Base-by-base conservation (phyloP, 2,888 invertebrate genomes). In the Diarsia brunnea region DNA sequence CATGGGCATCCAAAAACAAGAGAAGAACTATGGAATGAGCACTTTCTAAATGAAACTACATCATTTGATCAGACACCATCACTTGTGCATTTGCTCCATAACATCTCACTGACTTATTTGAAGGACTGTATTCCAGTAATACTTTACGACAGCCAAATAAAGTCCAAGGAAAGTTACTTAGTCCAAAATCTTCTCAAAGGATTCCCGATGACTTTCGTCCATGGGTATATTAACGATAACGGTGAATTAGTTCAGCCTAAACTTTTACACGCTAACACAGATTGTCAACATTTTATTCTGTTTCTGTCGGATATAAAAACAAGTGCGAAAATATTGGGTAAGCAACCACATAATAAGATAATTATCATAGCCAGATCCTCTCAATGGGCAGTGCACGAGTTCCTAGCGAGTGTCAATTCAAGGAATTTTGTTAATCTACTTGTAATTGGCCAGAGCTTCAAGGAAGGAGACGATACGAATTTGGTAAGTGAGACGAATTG, bases 371-470 rank as follows among this genome's bases (percentile, higher is more conserved):
- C 98, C 0, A 96, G 97, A 86, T 98, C 98, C 3, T 97, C 98
- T 0, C 98, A 98, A 88, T 98, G 98, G 98, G 97, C 97, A 45
- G 97, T 98, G 1, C 97, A 97, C 75, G 98, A 98, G 88, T 98
- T 98, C 93, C 91, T 98, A 27, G 93, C 97, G 0, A 97, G 97
- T 38, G 95, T 97, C 68, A 79, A 94, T 4, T 97, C 98, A 0
- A 97, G 97, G 87, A 97, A 97, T 90, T 97, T 98, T 89, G 96
- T 97, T 0, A 98, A 98, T 94, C 94, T 98, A 49, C 93, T 98
- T 72, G 97, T 98, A 0, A 97, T 98, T 74, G 97, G 97, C 0
- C 97, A 97, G 89, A 98, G 98, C 21, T 97, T 97, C 70, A 97
- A 97, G 87, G 94, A 96, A 69, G 97, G 94, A 70, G 92, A 95